Evolutionary conservation across 2,113 vertebrate species (phyloP).

Genomic region (Bothrops jararaca): DNA sequence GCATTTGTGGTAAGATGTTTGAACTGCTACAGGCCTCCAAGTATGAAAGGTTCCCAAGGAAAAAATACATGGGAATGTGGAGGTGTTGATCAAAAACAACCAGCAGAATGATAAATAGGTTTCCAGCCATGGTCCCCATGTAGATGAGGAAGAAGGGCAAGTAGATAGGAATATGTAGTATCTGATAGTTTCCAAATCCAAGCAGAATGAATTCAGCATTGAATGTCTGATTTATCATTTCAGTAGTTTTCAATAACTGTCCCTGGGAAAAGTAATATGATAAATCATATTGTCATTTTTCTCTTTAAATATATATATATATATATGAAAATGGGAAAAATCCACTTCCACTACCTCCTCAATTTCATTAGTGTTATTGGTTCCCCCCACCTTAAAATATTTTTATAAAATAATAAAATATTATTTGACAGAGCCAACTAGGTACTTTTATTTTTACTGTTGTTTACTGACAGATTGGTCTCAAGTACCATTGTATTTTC

Average conservation of each 20-base stretch:
- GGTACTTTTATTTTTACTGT: no score
- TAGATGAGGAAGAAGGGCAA: slow-evolving; percentile 41
- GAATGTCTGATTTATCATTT: neutral
- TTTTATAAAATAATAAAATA: no score
- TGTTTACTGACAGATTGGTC: neutral
- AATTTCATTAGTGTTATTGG: neutral
- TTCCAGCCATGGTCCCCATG: neutral
- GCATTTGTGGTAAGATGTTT: neutral
- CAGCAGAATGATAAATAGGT: neutral
- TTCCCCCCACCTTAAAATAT: no score
- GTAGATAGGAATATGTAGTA: slow-evolving; percentile 38
- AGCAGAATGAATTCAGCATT: neutral
- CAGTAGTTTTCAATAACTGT: neutral
- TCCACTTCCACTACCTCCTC: neutral
- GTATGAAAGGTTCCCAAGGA: neutral
- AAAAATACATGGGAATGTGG: neutral
- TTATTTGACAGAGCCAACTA: no score
- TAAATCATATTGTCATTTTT: neutral
- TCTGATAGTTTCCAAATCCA: neutral
- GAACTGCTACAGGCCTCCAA: neutral
- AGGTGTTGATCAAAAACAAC: neutral
- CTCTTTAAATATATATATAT: no score
- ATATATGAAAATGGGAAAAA: no score
- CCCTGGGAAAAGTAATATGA: neutral
- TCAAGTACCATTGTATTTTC: neutral